These are phyloP conservation scores for Triops cancriformis DNA, from an alignment of 1,140 invertebrate species.

Conservation along the genomic window DNA sequence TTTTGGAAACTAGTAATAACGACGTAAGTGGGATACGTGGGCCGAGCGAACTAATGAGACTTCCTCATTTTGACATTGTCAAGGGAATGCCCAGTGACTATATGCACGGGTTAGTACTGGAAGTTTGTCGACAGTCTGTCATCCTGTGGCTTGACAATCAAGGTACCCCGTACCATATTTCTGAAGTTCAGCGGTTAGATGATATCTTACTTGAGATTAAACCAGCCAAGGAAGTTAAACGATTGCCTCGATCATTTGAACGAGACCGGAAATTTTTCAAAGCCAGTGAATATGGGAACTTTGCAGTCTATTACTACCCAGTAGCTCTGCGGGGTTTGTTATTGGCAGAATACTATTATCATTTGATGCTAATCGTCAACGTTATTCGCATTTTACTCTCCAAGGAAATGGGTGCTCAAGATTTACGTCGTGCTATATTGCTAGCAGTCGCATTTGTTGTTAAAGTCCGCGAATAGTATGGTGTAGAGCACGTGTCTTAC, in stretches of 20 bases:
- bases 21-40: too few relatives aligned
- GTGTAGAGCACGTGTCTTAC: constrained; percentile 14
- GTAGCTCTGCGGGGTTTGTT: too few relatives aligned
- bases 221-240: too few relatives aligned
- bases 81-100: too few relatives aligned
- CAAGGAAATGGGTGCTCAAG: constrained; percentile 11
- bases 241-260: too few relatives aligned
- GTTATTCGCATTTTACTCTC: neutral
- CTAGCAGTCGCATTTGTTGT: neutral
- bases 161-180: too few relatives aligned
- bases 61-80: too few relatives aligned
- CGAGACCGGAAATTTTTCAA: constrained; percentile 16
- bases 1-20: neutral
- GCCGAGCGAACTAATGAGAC: too few relatives aligned
- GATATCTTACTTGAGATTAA: too few relatives aligned
- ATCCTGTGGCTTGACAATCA: neutral
- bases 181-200: too few relatives aligned
- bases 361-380: too few relatives aligned
- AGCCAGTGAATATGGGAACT: constrained; percentile 22
- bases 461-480: constrained; percentile 15
- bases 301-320: constrained; percentile 20
- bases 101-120: too few relatives aligned
- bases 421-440: neutral
- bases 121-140: neutral
- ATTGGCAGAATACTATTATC: neutral